Percentiles rank a stretch among this genome's conserved stretches.
phyloP scores from a whole-genome alignment of 2,888 invertebrate species.

The Macroteleia sp. region DNA sequence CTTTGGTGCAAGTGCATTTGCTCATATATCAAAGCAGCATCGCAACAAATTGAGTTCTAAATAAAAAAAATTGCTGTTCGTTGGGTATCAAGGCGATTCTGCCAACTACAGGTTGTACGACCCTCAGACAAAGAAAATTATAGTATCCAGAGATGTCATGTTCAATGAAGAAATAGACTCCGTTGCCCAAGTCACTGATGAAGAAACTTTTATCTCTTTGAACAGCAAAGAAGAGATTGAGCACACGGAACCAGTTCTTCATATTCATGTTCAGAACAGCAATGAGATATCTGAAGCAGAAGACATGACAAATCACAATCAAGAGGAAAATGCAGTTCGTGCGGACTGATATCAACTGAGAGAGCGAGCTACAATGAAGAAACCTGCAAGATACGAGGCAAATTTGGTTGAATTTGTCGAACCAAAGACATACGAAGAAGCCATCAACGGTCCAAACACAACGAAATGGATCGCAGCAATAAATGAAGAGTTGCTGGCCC shows the following conservation, averaged over 20 bases:
- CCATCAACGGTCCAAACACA: constrained; percentile 10
- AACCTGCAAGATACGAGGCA: neutral
- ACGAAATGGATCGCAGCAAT: constrained; percentile 35
- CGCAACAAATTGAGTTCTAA: neutral
- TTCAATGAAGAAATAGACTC: constrained; percentile 5
- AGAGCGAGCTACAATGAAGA: neutral
- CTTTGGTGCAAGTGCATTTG: constrained; percentile 8
- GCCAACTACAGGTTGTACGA: neutral
- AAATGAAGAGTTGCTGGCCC: constrained; percentile 33
- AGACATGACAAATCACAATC: neutral
- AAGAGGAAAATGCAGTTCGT: neutral
- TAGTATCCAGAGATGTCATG: neutral
- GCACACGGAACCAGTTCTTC: neutral
- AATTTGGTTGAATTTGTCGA: neutral
- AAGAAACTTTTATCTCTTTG: too few species aligned
- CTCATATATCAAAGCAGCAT: neutral
- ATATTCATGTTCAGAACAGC: neutral
- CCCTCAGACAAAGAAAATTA: neutral
- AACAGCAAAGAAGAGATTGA: neutral
- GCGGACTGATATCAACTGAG: neutral
- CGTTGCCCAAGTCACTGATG: too few species aligned
- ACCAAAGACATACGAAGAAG: constrained; percentile 10
- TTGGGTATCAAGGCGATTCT: constrained; percentile 11
- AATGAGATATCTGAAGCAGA: neutral
- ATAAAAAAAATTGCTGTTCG: constrained; percentile 3